Conservation (phyloP, 2,888 invertebrate genomes). For the Amphiduros pacificus region DNA sequence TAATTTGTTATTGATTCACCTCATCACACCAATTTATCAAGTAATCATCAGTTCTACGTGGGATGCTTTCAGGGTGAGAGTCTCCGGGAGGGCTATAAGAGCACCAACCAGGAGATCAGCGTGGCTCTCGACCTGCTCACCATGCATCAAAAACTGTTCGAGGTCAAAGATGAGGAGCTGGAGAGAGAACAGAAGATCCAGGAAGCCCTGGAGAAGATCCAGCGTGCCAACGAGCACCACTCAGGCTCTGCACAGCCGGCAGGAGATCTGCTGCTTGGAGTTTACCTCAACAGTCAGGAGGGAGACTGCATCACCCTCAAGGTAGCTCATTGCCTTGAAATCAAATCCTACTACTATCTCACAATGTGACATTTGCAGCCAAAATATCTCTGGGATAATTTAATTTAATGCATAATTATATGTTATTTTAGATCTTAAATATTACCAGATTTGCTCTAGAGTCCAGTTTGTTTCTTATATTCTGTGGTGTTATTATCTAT, state of each 20-base stretch:
- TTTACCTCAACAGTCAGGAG: slow-evolving; percentile 9
- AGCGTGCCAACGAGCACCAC: slow-evolving; percentile 23
- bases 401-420: too few relatives aligned
- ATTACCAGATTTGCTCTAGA: too few relatives aligned
- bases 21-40: too few relatives aligned
- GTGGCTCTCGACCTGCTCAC: slow-evolving; percentile 78
- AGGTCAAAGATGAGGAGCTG: slow-evolving; percentile 72
- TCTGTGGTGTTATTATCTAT: too few relatives aligned
- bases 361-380: too few relatives aligned
- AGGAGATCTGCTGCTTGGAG: slow-evolving; percentile 19
- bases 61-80: not conserved
- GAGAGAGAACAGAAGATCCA: slow-evolving; percentile 77
- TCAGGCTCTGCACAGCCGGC: not conserved
- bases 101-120: slow-evolving; percentile 61
- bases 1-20: too few relatives aligned
- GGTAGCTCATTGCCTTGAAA: slow-evolving; percentile 10
- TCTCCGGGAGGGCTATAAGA: slow-evolving; percentile 62
- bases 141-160: too few relatives aligned
- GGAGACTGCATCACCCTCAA: slow-evolving; percentile 15
- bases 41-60: too few relatives aligned
- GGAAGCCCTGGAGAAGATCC: slow-evolving; percentile 65
- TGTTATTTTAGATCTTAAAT: too few relatives aligned
- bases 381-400: too few relatives aligned
- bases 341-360: too few relatives aligned
- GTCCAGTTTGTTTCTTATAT: too few relatives aligned